Base-by-base conservation (phyloP, 2,113 vertebrate genomes). In the Rutilus rutilus region DNA sequence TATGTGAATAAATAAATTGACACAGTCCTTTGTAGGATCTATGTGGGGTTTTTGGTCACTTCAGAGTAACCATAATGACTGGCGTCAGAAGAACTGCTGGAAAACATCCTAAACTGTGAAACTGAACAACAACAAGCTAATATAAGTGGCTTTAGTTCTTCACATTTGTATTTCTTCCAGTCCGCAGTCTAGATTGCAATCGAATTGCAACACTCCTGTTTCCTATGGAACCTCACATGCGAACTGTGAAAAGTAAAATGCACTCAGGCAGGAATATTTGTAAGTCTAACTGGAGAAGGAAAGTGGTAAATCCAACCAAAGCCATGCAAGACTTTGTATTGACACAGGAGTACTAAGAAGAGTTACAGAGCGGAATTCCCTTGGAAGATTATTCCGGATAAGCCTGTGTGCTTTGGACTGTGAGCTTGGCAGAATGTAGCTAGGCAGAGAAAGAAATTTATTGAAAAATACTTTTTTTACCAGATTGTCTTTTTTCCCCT, bases 381-480 rank as follows among this genome's bases (percentile, higher is more conserved):
- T 78, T 17, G n/a, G 78, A 85, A 86, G 89, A 86, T 89, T 84
- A 86, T 85, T 81, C 52, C 23, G 67, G 64, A 67, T 64, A 77
- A 89, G 74, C 57, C 36, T 25, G 67, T 57, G 77, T 62, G 67
- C 57, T 76, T 87, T 73, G 67, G 85, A 87, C 85, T 87, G 74
- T n/a, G 73, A n/a, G 50, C 59, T 88, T 88, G 85, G 83, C 84
- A 87, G 79, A 19, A 86, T 17, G 52, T 87, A 87, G 69, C 62
- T 73, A 86, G 71, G 83, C 73, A 80, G 71, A 79, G 33, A 62
- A 83, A 71, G 42, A 81, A 76, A 47, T 64, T 86, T 87, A 88
- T 85, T 86, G 85, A 85, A 89, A 82, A 86, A 39, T 69, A 89
- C 83, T 85, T 89, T 67, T 88, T 91, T 57, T 33, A 83, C 88